Base-by-base conservation (phyloP, 2,888 invertebrate genomes). In the Troides aeacus region DNA sequence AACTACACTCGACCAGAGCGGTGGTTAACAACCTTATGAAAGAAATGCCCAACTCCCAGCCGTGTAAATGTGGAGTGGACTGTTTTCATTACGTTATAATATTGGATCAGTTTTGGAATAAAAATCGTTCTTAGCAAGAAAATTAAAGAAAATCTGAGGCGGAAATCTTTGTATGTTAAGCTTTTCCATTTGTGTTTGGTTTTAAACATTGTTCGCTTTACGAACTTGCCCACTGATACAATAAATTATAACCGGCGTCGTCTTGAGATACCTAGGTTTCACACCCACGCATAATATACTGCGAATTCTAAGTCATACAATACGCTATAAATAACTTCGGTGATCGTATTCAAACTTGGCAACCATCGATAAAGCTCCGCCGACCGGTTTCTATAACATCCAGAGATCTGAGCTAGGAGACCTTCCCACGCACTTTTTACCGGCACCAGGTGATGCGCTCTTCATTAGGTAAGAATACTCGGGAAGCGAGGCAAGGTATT, bases 391-490 rank as follows among this genome's bases (percentile, higher is more conserved):
- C 2, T 39, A 58, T 69, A 42, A 42, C 61, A 53, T 70, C 66
- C 58, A 59, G 69, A 66, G 66, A 65, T 62, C 66, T 36, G 57
- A 50, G 23, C 57, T 23, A 10, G 7, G 67, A 69, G 57, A 70
- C 39, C 69, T 70, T 70, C 69, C 69, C 66, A 70, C 69, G 69
- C 69, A 57, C 18, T 66, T 70, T 70, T 66, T 70, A 62, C 62
- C 61, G 18, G 10, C 62, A 58, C n/a, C 69, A 70, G 66, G 62
- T 70, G 69, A 62, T n/a, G 36, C 60, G 39, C 53, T 36, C 68
- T 70, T 58, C 62, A 70, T 70, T 62, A 61, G 69, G 69, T 5
- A 39, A 63, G 59, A 61, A 64, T 64, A 68, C 39, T 57, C 59
- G 56, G 18, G 53, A 18, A 36, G 53, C 66, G 50, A 59, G 62